A percentile compares a stretch with the other conserved stretches of the same genome.
Evolutionary conservation across 2,888 invertebrate species (phyloP).

Genomic region (Chymomyza procnemis): DNA sequence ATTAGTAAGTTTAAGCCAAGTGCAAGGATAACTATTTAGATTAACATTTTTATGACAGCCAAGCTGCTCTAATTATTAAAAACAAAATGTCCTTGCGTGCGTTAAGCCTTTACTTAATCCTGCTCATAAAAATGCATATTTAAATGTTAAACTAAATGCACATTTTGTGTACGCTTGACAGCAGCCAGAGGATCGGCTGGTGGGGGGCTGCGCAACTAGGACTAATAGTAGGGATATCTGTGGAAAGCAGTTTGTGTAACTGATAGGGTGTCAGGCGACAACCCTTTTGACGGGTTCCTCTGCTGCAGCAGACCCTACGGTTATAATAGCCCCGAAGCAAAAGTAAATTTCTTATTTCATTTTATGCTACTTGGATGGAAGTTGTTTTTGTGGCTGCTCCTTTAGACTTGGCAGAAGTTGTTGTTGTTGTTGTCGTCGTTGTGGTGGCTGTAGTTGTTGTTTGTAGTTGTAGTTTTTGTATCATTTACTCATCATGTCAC

Average conservation of each 20-base stretch:
- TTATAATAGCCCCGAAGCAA: not conserved
- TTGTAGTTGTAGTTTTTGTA: conserved; percentile 41
- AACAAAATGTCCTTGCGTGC: not conserved
- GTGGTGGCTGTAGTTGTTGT: conserved; percentile 7
- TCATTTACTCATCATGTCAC: conserved; percentile 65
- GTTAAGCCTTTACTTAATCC: not conserved
- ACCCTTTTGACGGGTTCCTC: not conserved
- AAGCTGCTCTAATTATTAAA: not conserved
- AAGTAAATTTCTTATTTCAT: conserved; percentile 5
- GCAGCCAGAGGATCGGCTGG: not conserved
- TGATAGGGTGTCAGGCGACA: not conserved
- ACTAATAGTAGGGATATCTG: not conserved
- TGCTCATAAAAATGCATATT: not conserved
- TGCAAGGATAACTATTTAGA: too few species aligned
- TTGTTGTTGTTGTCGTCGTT: conserved; percentile 23
- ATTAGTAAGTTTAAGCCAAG: too few species aligned
- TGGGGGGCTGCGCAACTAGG: too few species aligned
- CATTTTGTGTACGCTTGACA: not conserved
- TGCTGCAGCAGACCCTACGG: not conserved
- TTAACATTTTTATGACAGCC: not conserved
- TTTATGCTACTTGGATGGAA: not conserved
- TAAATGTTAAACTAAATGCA: not conserved
- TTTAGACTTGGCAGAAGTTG: not conserved
- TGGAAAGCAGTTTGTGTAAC: not conserved
- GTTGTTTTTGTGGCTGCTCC: not conserved